phyloP scores from a whole-genome alignment of 1,140 invertebrate genomes.

The Sitophilus oryzae region DNA sequence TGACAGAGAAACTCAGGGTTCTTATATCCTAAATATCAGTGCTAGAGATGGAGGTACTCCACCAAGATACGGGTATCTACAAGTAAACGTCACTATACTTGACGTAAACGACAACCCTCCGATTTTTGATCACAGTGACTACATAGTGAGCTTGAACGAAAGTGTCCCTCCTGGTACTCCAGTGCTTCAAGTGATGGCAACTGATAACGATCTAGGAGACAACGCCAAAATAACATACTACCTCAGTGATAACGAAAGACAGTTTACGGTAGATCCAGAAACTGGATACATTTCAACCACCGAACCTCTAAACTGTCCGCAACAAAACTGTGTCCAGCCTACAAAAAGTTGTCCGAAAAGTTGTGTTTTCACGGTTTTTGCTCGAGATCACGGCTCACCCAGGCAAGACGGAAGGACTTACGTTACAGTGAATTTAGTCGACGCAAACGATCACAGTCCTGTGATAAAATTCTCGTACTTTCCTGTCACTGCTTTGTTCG shows the following conservation, averaged over 20 bases:
- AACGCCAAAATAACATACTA: conserved; percentile 91
- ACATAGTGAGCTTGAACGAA: conserved; percentile 86
- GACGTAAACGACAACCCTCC: conserved; percentile 95
- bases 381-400: conserved; percentile 84
- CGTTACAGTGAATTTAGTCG: conserved; percentile 87
- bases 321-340: conserved; percentile 55
- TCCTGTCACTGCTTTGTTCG: conserved; percentile 72
- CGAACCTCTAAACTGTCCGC: conserved; percentile 72
- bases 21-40: conserved; percentile 83
- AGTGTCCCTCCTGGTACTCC: conserved; percentile 80
- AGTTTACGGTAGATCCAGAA: conserved; percentile 84
- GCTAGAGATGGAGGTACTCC: conserved; percentile 80
- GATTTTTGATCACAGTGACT: conserved; percentile 88
- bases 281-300: conserved; percentile 79
- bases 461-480: conserved; percentile 86
- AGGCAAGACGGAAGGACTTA: conserved; percentile 88
- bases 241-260: conserved; percentile 73
- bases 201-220: conserved; percentile 84
- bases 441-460: conserved; percentile 93
- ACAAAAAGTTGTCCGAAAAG: conserved; percentile 67
- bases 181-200: conserved; percentile 84
- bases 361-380: conserved; percentile 91
- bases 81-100: conserved; percentile 84
- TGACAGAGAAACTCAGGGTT: conserved; percentile 78
- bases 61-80: conserved; percentile 68